Percentiles rank a stretch among this genome's conserved stretches.
phyloP scores from a whole-genome alignment of 2,888 invertebrate species.

The Caenorhabditis sinica region DNA sequence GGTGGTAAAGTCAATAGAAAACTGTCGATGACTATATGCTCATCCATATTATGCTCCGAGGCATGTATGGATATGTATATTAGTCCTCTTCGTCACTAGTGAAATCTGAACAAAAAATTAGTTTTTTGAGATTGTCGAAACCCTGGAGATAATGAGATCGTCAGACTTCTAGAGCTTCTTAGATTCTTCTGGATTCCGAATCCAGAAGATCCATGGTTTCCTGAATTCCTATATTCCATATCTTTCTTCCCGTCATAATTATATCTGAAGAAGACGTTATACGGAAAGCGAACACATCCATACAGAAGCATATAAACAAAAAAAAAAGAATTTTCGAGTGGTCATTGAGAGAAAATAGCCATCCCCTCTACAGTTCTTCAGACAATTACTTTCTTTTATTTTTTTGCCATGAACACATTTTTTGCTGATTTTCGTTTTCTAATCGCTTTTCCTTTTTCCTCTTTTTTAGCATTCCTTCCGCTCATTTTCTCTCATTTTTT shows the following conservation, averaged over 20 bases:
- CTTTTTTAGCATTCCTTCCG: no score
- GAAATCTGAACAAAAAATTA: no score
- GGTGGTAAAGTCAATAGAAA: constrained; percentile 46
- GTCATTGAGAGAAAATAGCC: constrained; percentile 22
- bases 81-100: no score
- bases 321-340: constrained; percentile 28
- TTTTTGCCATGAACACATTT: background rate
- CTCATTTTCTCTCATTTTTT: background rate
- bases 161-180: no score
- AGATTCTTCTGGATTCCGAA: no score
- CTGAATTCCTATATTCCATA: no score
- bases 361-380: constrained; percentile 29
- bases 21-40: background rate
- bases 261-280: background rate
- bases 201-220: no score
- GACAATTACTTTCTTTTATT: constrained; percentile 13
- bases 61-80: background rate
- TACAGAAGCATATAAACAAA: no score
- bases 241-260: background rate
- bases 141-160: no score
- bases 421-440: constrained; percentile 29
- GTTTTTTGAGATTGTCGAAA: no score
- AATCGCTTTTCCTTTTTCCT: no score
- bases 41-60: background rate
- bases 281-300: constrained; percentile 12